Conservation (phyloP, 2,113 vertebrate genomes). For the Dendropsophus ebraccatus region DNA sequence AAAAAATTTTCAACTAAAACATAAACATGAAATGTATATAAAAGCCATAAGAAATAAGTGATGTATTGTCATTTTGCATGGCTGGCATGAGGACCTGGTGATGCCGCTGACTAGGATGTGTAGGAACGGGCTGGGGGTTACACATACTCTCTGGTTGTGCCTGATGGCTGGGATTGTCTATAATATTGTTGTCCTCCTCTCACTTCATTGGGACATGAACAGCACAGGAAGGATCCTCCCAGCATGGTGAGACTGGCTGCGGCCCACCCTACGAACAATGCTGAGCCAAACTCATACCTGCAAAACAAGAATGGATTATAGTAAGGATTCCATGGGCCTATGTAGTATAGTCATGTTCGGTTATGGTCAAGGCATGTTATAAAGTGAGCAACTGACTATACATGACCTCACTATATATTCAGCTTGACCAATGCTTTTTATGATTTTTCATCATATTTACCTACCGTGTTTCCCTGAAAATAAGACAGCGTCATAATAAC, state of each 20-base stretch:
- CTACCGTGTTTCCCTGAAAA: too few species aligned
- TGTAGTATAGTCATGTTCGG: neutral
- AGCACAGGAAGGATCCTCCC: slow-evolving; percentile 92
- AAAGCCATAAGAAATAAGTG: neutral
- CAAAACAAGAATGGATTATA: neutral
- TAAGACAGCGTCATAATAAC: too few species aligned
- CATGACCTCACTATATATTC: too few species aligned
- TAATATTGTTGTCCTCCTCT: slow-evolving; percentile 85
- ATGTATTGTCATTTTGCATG: neutral
- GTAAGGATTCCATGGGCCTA: neutral
- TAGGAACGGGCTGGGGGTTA: slow-evolving; percentile 67
- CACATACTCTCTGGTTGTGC: slow-evolving; percentile 88
- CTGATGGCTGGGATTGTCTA: slow-evolving; percentile 82
- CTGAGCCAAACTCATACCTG: slow-evolving; percentile 94
- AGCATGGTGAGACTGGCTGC: slow-evolving; percentile 85
- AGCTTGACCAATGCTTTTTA: too few species aligned
- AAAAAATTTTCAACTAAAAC: neutral
- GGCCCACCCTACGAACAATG: slow-evolving; percentile 93
- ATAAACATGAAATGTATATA: neutral
- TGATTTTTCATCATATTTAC: too few species aligned
- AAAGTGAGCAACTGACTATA: too few species aligned
- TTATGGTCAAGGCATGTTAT: neutral
- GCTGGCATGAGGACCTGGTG: slow-evolving; percentile 14
- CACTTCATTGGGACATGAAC: slow-evolving; percentile 86
- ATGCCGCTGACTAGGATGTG: neutral